These are phyloP conservation scores for Lates japonicus DNA, from an alignment of 2,797 vertebrate genomes.

Conservation along the genomic window DNA sequence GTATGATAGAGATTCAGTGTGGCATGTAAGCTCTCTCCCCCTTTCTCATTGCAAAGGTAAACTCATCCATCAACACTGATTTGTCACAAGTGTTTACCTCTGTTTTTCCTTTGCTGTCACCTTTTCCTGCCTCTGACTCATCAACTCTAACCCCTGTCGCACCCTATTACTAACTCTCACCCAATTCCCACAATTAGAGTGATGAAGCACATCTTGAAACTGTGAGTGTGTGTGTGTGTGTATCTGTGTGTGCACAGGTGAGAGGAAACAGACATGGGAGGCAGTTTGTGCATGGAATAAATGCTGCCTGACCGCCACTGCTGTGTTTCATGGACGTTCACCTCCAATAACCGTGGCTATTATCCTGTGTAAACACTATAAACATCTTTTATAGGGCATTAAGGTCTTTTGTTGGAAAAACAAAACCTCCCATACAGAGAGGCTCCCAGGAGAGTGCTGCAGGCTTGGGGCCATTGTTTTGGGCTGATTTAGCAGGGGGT, in stretches of 20 bases:
- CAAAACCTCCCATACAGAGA: constrained; percentile 66
- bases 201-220: constrained; percentile 49
- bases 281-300: constrained; percentile 40
- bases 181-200: constrained; percentile 53
- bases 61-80: constrained; percentile 76
- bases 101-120: constrained; percentile 57
- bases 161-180: constrained; percentile 45
- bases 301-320: constrained; percentile 19
- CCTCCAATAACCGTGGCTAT: constrained; percentile 66
- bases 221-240: not conserved
- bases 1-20: constrained; percentile 39
- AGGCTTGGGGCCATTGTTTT: constrained; percentile 69
- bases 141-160: constrained; percentile 64
- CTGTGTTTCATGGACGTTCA: constrained; percentile 51
- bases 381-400: constrained; percentile 75
- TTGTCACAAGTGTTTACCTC: constrained; percentile 73
- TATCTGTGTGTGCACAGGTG: not conserved
- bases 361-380: constrained; percentile 75
- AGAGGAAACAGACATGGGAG: constrained; percentile 16
- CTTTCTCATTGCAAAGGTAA: constrained; percentile 57
- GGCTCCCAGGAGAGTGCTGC: constrained; percentile 59
- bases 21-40: constrained; percentile 37
- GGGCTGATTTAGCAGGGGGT: constrained; percentile 67
- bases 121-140: constrained; percentile 48
- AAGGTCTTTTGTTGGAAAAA: constrained; percentile 75